Base-by-base conservation (phyloP, 1,140 invertebrate genomes). In the Dinothrombium tinctorium region DNA sequence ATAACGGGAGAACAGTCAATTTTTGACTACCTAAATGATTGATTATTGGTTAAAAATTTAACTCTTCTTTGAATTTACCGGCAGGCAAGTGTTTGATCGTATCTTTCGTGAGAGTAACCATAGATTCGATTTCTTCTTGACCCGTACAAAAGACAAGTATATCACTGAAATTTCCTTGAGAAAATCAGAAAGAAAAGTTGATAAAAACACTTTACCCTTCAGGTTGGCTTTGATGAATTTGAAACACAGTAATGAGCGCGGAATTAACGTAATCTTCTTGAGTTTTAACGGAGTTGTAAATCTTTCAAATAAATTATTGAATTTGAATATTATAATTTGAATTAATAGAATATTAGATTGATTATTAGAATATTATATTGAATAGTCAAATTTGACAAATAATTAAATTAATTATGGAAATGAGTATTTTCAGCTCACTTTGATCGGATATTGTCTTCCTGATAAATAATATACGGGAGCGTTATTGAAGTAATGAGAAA, bases 81-180 rank as follows among this genome's bases (percentile, higher is more conserved):
- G 42, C 38, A 19, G 46, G 48, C 23, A 58, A 45, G 38, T 55
- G 52, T 31, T 24, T n/a, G 26, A 40, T 28, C 41, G 83, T 68
- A 50, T 75, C 67, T 49, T 69, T 65, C 2, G 86, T 76, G 53
- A 72, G 73, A 42, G 68, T 61, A 28, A 72, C 76, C 42, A 83
- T 69, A 3, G 74, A 68, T 62, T 96, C 87, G 49, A 99, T 96
- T 69, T 98, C 92, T 58, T 98, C 90, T 64, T 95, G 86, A 3
- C 92, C 92, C 44, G 90, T 96, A 33, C 96, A 62, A 63, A 99
- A 98, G n/a, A 95, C 78, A 25, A 98, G 62, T 53, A 99, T 79
- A 56, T 92, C 84, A 50, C 69, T 47, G 40, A 32, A 43, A 40
- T 37, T 36, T 15, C 5, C 20, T 37, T n/a, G 14, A 51, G 52